phyloP scores from a whole-genome alignment of 2,888 invertebrate species.

The Mechanitis messenoides region DNA sequence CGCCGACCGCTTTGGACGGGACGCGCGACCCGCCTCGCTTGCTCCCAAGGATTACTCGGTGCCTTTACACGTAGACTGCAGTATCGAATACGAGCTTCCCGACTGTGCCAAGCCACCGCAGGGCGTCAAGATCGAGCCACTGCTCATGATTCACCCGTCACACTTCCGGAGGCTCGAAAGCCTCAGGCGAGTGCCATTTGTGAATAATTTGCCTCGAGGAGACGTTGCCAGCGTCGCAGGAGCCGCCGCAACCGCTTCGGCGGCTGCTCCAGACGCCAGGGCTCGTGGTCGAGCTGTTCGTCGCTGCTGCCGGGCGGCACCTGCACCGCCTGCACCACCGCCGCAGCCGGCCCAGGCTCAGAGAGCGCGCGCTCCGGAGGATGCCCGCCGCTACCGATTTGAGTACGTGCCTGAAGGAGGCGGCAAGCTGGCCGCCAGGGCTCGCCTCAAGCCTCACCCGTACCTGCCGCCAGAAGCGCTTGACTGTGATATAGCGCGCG shows the following conservation, averaged over 20 bases:
- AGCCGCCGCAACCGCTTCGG: constrained; percentile 36
- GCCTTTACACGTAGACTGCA: constrained; percentile 92
- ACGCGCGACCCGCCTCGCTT: constrained; percentile 67
- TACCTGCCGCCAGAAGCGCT: constrained; percentile 44
- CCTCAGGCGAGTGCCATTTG: constrained; percentile 87
- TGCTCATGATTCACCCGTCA: constrained; percentile 93
- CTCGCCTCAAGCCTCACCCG: constrained; percentile 42
- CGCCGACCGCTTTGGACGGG: constrained; percentile 66
- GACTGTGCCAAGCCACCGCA: constrained; percentile 92
- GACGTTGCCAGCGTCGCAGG: constrained; percentile 59
- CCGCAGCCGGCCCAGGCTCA: constrained; percentile 46
- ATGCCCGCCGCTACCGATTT: constrained; percentile 31
- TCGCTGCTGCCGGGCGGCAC: constrained; percentile 42
- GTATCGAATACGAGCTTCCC: constrained; percentile 93
- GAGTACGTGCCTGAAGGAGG: constrained; percentile 39
- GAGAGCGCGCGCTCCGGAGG: constrained; percentile 32
- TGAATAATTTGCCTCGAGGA: constrained; percentile 86
- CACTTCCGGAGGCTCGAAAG: constrained; percentile 92
- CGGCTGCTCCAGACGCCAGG: constrained; percentile 73
- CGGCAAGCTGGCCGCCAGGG: constrained; percentile 34
- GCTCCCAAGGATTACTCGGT: constrained; percentile 88
- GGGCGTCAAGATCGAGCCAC: constrained; percentile 87
- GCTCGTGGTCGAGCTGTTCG: constrained; percentile 37
- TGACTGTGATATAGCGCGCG: constrained; percentile 69
- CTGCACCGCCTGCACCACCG: constrained; percentile 38